Evolutionary conservation across 2,797 vertebrate genomes (phyloP).

Genomic region (Eleutherodactylus coqui): DNA sequence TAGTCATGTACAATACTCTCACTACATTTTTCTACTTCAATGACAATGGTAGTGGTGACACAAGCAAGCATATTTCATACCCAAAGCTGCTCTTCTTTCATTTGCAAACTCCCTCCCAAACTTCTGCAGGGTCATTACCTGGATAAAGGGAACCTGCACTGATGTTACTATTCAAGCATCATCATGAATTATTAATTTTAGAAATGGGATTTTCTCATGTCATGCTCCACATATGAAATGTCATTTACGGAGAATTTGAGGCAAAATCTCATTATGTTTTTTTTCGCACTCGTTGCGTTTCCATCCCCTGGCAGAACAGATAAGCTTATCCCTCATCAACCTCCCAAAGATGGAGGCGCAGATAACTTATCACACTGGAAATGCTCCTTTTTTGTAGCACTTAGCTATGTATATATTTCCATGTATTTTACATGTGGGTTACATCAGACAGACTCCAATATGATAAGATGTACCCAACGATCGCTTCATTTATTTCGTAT

Average conservation of each 20-base stretch:
- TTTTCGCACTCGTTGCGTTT: neutral
- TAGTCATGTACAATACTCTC: no score
- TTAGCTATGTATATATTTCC: conserved; percentile 20
- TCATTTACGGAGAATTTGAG: no score
- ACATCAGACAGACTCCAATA: conserved; percentile 15
- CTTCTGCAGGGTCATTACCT: neutral
- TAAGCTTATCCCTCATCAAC: neutral
- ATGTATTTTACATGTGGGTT: conserved; percentile 23
- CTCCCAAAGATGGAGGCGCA: neutral
- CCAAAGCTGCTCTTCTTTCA: neutral
- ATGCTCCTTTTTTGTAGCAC: neutral
- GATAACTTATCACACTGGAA: neutral
- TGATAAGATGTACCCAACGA: neutral
- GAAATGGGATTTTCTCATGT: neutral
- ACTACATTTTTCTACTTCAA: neutral
- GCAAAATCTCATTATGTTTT: neutral
- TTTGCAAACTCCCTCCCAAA: neutral
- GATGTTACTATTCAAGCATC: neutral
- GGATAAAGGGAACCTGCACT: neutral
- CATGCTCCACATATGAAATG: neutral
- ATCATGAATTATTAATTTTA: neutral
- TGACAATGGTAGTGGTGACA: neutral
- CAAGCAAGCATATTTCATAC: neutral
- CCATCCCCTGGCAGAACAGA: neutral
- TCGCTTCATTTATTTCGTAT: neutral